Conservation (phyloP, 2,888 invertebrate genomes). For the Meganola albula region DNA sequence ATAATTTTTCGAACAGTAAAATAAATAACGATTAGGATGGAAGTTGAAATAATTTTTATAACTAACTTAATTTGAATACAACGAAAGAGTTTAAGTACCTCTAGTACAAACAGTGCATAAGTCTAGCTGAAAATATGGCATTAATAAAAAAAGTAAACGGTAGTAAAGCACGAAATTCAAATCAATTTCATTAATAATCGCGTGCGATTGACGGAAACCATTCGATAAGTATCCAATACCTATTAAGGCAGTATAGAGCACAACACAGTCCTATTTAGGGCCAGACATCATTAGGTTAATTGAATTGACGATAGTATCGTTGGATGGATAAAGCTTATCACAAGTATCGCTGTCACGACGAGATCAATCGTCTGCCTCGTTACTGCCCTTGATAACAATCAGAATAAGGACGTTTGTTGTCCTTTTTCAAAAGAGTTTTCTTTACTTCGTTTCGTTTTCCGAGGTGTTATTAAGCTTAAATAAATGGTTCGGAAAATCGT, state of each 20-base stretch:
- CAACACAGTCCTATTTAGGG: conserved; percentile 32
- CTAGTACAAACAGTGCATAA: too few relatives aligned
- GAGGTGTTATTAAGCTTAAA: conserved; percentile 21
- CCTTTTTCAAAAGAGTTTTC: conserved; percentile 19
- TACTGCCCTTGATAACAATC: conserved; percentile 37
- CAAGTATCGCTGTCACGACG: conserved; percentile 50
- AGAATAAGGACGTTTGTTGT: conserved; percentile 26
- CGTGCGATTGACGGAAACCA: conserved; percentile 21
- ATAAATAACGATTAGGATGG: too few relatives aligned
- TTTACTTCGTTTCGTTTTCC: conserved; percentile 10
- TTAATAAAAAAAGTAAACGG: too few relatives aligned
- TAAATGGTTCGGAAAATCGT: conserved; percentile 5
- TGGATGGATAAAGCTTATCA: conserved; percentile 56
- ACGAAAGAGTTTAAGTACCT: too few relatives aligned
- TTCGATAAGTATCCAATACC: conserved; percentile 31
- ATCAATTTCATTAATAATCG: conserved; percentile 24
- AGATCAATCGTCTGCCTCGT: conserved; percentile 60
- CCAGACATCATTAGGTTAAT: conserved; percentile 61
- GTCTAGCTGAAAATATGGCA: too few relatives aligned
- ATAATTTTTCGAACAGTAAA: conserved; percentile 14
- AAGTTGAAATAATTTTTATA: too few relatives aligned
- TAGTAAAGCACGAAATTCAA: conserved; percentile 20
- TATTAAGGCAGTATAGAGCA: conserved; percentile 32
- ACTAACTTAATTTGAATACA: too few relatives aligned
- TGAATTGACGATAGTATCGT: conserved; percentile 59